phyloP scores from a whole-genome alignment of 2,797 vertebrate genomes.

The Rhincodon typus region DNA sequence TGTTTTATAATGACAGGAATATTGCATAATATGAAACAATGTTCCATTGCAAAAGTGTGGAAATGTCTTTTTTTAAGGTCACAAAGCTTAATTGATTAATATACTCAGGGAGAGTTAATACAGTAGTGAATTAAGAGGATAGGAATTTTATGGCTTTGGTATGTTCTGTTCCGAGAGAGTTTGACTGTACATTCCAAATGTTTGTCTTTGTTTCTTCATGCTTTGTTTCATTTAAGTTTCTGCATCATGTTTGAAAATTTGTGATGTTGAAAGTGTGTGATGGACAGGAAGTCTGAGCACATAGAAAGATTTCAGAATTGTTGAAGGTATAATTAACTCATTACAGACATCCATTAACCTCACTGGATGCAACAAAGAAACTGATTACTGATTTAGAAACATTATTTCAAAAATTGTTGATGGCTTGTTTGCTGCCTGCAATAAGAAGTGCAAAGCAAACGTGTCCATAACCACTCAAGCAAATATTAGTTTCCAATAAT shows the following conservation, averaged over 20 bases:
- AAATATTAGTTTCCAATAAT: not conserved
- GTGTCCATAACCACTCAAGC: not conserved
- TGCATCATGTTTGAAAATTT: not conserved
- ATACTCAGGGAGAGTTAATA: not conserved
- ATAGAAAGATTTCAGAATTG: not conserved
- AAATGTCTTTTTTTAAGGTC: not conserved
- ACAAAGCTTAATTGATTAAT: not conserved
- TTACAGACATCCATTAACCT: not conserved
- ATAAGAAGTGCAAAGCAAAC: not conserved
- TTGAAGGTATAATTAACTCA: not conserved
- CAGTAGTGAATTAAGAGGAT: not conserved
- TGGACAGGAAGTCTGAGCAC: not conserved
- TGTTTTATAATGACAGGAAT: not conserved
- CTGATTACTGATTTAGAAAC: slow-evolving; percentile 12
- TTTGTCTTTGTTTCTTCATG: not conserved
- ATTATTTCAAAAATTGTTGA: not conserved
- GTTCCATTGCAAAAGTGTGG: slow-evolving; percentile 1
- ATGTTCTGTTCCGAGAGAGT: not conserved
- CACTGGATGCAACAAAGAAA: not conserved
- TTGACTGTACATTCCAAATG: slow-evolving; percentile 22
- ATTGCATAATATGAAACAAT: not conserved
- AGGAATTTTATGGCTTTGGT: not conserved
- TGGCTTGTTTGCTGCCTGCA: not conserved
- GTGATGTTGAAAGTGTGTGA: not conserved
- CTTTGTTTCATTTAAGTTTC: not conserved